Percentiles rank a stretch among this genome's conserved stretches.
Evolutionary conservation across 2,888 invertebrate species (phyloP).

Genomic region (Hyposoter didymator): DNA sequence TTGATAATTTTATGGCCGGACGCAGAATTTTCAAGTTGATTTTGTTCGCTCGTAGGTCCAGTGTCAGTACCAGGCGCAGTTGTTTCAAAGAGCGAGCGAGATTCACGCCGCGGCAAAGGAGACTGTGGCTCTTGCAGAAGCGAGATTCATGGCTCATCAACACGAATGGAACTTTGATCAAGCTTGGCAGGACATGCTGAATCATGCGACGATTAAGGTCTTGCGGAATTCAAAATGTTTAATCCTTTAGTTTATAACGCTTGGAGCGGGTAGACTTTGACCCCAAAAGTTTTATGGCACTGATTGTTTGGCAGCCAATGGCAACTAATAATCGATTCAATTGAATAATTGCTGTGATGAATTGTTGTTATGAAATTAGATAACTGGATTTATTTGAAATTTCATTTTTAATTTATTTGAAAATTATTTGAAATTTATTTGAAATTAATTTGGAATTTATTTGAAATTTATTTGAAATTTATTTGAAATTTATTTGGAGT

Average conservation of each 20-base stretch:
- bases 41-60: slow-evolving; percentile 85
- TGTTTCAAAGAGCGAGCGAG: slow-evolving; percentile 95
- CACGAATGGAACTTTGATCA: slow-evolving; percentile 96
- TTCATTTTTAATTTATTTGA: no score
- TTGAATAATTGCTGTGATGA: no score
- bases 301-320: no score
- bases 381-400: no score
- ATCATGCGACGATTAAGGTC: slow-evolving; percentile 97
- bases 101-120: slow-evolving; percentile 97
- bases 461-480: no score
- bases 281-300: no score
- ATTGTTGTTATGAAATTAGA: no score
- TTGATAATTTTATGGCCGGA: background rate
- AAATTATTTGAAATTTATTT: no score
- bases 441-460: no score
- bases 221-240: slow-evolving; percentile 29
- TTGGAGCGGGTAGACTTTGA: background rate
- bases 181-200: slow-evolving; percentile 99
- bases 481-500: no score
- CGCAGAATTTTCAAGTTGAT: background rate
- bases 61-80: slow-evolving; percentile 95
- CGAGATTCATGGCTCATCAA: slow-evolving; percentile 89
- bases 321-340: no score
- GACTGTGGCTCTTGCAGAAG: slow-evolving; percentile 95
- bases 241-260: background rate